Conservation (phyloP, 2,888 invertebrate species). For the Drosophila subsilvestris region DNA sequence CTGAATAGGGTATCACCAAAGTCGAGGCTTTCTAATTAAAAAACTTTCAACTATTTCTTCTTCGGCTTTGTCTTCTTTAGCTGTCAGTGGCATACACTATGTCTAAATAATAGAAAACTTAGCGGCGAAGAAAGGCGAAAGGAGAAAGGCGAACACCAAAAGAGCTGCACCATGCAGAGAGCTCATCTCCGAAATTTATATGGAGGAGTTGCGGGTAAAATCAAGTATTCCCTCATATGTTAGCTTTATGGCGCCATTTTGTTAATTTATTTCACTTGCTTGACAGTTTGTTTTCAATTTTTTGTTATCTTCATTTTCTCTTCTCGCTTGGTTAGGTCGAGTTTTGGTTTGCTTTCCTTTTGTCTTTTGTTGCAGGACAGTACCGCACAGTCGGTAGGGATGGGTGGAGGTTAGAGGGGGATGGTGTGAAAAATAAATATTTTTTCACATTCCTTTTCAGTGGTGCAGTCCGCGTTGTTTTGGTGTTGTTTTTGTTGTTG, state of each 20-base stretch:
- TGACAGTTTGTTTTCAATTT: conserved; percentile 70
- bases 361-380: conserved; percentile 27
- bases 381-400: conserved; percentile 3
- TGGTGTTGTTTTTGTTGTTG: not conserved
- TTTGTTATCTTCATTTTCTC: conserved; percentile 25
- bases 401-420: not conserved
- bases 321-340: conserved; percentile 45
- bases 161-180: conserved; percentile 12
- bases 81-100: conserved; percentile 68
- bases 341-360: conserved; percentile 35
- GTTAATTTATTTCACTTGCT: conserved; percentile 78
- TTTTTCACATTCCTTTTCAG: conserved; percentile 61
- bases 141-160: conserved; percentile 31
- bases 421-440: conserved; percentile 30
- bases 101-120: conserved; percentile 77
- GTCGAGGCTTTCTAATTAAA: conserved; percentile 14
- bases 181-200: conserved; percentile 39
- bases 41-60: conserved; percentile 43
- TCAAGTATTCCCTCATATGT: conserved; percentile 73
- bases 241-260: conserved; percentile 76
- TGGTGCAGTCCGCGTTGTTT: conserved; percentile 44
- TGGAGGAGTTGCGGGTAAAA: conserved; percentile 47
- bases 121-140: conserved; percentile 48
- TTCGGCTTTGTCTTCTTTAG: conserved; percentile 44
- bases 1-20: conserved; percentile 9